Percentiles rank a stretch among this genome's conserved stretches.
Evolutionary conservation across 2,797 vertebrate genomes (phyloP).

Genomic region (Aerospiza tachiro): DNA sequence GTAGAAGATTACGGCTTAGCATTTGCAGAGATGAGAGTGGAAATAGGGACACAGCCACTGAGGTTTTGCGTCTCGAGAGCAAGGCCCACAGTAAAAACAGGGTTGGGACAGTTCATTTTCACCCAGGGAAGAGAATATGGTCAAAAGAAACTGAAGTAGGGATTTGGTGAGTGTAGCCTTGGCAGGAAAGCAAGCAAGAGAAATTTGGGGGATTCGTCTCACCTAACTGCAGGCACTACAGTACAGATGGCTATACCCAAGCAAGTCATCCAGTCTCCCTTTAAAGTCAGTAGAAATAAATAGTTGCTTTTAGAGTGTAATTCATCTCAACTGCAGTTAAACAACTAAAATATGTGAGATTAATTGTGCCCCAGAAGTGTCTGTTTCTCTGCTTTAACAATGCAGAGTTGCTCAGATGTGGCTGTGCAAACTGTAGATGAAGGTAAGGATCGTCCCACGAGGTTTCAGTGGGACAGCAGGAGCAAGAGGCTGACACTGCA

Average conservation of each 20-base stretch:
- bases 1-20: background rate
- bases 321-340: background rate
- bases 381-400: background rate
- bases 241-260: background rate
- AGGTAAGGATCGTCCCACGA: background rate
- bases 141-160: background rate
- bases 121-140: background rate
- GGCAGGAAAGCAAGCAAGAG: background rate
- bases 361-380: background rate
- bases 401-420: background rate
- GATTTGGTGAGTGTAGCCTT: background rate
- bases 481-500: background rate
- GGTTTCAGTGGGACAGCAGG: background rate
- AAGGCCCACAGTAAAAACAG: background rate
- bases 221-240: background rate
- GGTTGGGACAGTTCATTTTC: background rate
- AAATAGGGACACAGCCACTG: background rate
- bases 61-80: background rate
- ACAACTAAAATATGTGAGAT: background rate
- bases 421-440: accelerated
- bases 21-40: background rate
- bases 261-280: background rate
- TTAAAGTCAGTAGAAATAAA: background rate
- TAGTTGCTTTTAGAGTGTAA: background rate
- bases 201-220: background rate